Evolutionary conservation across 2,113 vertebrate genomes (phyloP).

Genomic region (Etheostoma cragini): DNA sequence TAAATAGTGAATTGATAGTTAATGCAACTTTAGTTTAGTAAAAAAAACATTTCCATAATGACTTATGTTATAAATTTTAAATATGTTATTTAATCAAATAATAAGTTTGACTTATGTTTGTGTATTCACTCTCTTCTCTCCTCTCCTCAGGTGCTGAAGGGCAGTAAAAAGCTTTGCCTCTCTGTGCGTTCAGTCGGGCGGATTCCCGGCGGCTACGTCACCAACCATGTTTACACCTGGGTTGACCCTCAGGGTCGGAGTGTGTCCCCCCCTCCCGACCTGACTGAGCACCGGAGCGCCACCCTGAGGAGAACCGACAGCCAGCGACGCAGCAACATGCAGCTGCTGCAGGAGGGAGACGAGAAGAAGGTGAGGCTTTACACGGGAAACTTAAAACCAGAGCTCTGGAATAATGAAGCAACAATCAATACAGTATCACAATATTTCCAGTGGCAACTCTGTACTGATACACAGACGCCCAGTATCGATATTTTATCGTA

Average conservation of each 20-base stretch:
- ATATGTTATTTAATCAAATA: too few relatives aligned
- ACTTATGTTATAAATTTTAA: too few relatives aligned
- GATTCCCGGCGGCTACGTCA: slow-evolving; percentile 94
- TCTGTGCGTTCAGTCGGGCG: slow-evolving; percentile 92
- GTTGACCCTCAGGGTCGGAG: slow-evolving; percentile 95
- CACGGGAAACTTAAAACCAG: not conserved
- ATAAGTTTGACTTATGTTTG: not conserved
- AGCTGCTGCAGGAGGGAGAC: slow-evolving; percentile 93
- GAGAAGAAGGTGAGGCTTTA: slow-evolving; percentile 93
- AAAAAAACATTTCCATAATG: too few relatives aligned
- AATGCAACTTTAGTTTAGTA: too few relatives aligned
- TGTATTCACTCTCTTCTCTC: not conserved
- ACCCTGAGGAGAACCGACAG: slow-evolving; percentile 84
- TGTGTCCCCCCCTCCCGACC: slow-evolving; percentile 89
- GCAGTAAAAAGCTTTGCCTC: slow-evolving; percentile 94
- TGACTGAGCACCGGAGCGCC: slow-evolving; percentile 86
- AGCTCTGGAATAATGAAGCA: not conserved
- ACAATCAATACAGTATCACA: too few relatives aligned
- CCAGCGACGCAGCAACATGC: slow-evolving; percentile 91
- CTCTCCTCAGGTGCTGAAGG: slow-evolving; percentile 90
- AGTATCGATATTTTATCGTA: too few relatives aligned
- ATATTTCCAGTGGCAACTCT: too few relatives aligned
- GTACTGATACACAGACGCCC: too few relatives aligned
- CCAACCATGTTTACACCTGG: slow-evolving; percentile 99
- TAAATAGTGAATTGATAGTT: too few relatives aligned